phyloP scores from a whole-genome alignment of 2,113 vertebrate genomes.

The Piaya cayana region DNA sequence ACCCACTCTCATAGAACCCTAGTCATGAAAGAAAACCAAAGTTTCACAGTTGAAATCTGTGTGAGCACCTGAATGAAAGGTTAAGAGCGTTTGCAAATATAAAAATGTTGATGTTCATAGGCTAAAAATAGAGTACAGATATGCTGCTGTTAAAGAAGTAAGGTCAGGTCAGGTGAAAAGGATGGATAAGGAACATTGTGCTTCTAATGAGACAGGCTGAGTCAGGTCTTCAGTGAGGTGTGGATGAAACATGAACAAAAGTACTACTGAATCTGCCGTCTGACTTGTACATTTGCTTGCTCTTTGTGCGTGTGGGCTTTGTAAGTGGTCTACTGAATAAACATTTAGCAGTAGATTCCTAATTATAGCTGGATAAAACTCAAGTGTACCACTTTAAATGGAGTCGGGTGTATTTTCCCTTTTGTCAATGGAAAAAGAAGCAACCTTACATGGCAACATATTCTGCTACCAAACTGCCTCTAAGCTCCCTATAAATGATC shows the following conservation, averaged over 20 bases:
- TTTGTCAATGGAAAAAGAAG: background rate
- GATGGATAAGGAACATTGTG: background rate
- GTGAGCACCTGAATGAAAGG: background rate
- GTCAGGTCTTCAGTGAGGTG: background rate
- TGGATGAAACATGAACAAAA: background rate
- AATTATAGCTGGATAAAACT: background rate
- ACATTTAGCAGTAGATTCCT: background rate
- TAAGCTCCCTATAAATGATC: background rate
- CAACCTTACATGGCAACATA: background rate
- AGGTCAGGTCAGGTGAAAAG: background rate
- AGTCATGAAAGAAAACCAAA: background rate
- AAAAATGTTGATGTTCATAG: background rate
- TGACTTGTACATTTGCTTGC: background rate
- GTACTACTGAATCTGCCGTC: background rate
- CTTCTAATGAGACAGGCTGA: background rate
- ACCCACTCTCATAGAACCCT: background rate
- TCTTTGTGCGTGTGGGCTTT: background rate
- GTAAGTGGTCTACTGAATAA: background rate
- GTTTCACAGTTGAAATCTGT: background rate
- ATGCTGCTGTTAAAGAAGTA: background rate
- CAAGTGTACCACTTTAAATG: background rate
- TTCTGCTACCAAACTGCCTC: rapidly evolving
- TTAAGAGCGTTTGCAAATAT: background rate
- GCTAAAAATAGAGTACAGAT: background rate
- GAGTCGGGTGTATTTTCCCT: background rate